phyloP scores from a whole-genome alignment of 2,797 vertebrate species.

The Hipposideros larvatus region DNA sequence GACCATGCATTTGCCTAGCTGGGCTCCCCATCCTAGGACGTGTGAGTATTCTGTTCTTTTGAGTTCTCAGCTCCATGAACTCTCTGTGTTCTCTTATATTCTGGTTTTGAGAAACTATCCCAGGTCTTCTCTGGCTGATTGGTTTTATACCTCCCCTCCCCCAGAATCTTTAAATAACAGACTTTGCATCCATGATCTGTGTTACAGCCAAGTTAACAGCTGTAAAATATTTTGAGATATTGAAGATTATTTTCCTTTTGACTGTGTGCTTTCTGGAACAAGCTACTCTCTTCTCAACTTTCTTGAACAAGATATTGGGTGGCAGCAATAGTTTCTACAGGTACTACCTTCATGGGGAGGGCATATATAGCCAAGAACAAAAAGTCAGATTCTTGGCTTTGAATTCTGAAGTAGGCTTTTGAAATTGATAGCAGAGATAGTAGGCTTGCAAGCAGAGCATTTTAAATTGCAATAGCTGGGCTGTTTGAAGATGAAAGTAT shows the following conservation, averaged over 20 bases:
- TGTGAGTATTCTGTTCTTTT: slow-evolving; percentile 7
- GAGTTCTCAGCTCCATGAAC: background rate
- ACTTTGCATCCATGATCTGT: background rate
- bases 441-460: slow-evolving; percentile 30
- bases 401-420: slow-evolving; percentile 55
- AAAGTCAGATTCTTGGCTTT: slow-evolving; percentile 61
- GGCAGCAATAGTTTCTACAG: background rate
- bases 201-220: background rate
- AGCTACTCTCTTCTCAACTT: background rate
- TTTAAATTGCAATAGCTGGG: background rate
- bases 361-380: background rate
- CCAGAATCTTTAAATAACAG: background rate
- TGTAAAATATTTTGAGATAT: slow-evolving; percentile 11
- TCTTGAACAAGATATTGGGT: background rate
- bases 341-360: background rate
- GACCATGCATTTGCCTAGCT: slow-evolving; percentile 4
- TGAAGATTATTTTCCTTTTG: background rate
- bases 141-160: background rate
- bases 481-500: slow-evolving; percentile 48
- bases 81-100: slow-evolving; percentile 9
- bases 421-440: slow-evolving; percentile 36
- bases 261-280: slow-evolving; percentile 5
- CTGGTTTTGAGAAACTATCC: background rate
- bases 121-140: background rate
- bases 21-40: background rate